phyloP scores from a whole-genome alignment of 2,797 vertebrate genomes.

The Coccyzus lansbergi region DNA sequence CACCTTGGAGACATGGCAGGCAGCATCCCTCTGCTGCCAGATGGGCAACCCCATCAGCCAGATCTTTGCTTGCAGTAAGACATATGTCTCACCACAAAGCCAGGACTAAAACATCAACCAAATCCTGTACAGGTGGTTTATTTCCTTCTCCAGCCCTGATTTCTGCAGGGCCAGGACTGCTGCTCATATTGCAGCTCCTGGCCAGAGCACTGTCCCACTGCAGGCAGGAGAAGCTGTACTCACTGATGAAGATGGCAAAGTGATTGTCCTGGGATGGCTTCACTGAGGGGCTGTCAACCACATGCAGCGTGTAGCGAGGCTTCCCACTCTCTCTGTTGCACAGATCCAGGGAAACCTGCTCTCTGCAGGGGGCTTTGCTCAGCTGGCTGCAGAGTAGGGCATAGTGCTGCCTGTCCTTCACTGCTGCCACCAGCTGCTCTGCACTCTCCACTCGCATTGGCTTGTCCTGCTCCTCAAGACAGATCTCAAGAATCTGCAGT shows the following conservation, averaged over 20 bases:
- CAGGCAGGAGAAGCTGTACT: slow-evolving; percentile 62
- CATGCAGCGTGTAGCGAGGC: slow-evolving; percentile 90
- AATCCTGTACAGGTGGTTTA: fast-evolving
- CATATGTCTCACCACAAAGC: not conserved
- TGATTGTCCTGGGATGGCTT: slow-evolving; percentile 86
- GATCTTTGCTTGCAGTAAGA: not conserved
- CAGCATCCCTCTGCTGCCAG: not conserved
- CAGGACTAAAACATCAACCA: not conserved
- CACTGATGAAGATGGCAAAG: slow-evolving; percentile 97
- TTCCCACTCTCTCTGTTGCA: slow-evolving; percentile 82
- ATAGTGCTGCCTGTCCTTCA: slow-evolving; percentile 90
- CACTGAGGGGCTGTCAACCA: slow-evolving; percentile 85
- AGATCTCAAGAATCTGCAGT: slow-evolving; percentile 79
- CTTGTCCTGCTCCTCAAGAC: slow-evolving; percentile 74
- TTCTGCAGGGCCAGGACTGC: not conserved
- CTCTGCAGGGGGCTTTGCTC: slow-evolving; percentile 66
- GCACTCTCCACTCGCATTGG: slow-evolving; percentile 79
- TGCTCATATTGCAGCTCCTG: not conserved
- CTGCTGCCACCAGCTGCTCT: slow-evolving; percentile 80
- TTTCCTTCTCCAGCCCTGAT: not conserved
- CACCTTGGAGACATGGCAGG: not conserved
- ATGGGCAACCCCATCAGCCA: not conserved
- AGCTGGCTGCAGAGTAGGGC: slow-evolving; percentile 88
- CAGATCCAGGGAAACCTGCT: slow-evolving; percentile 86
- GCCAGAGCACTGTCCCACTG: not conserved